phyloP scores from a whole-genome alignment of 2,113 vertebrate species.

The Lepisosteus osseus region DNA sequence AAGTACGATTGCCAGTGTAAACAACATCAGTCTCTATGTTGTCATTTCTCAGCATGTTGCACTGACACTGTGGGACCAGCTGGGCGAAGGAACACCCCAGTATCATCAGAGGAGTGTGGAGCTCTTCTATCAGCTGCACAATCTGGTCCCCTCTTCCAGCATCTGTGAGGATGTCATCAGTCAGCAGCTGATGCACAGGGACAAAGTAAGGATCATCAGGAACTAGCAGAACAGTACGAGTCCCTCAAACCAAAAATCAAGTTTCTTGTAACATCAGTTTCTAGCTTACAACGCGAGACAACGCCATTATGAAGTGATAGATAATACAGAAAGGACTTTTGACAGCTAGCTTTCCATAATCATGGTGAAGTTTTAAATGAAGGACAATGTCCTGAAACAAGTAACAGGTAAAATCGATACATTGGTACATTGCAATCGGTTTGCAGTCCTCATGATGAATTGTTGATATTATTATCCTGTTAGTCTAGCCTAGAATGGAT shows the following conservation, averaged over 20 bases:
- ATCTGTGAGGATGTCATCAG: conserved; percentile 98
- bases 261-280: too few species aligned
- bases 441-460: too few species aligned
- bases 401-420: too few species aligned
- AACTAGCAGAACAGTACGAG: not conserved
- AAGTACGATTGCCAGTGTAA: not conserved
- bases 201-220: conserved; percentile 74
- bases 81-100: conserved; percentile 88
- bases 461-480: too few species aligned
- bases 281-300: too few species aligned
- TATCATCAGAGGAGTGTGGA: conserved; percentile 96
- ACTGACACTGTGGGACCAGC: conserved; percentile 87
- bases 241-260: not conserved
- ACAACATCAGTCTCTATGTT: not conserved
- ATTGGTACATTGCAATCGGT: too few species aligned
- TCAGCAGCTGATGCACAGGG: conserved; percentile 91
- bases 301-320: not conserved
- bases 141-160: conserved; percentile 91
- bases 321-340: too few species aligned
- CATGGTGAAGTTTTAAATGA: too few species aligned
- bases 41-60: conserved; percentile 73
- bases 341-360: too few species aligned
- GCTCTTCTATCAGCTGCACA: conserved; percentile 96
- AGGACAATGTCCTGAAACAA: too few species aligned
- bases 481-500: too few species aligned